Evolutionary conservation across 2,888 invertebrate genomes (phyloP).

Genomic region (Mythimna ferrago): DNA sequence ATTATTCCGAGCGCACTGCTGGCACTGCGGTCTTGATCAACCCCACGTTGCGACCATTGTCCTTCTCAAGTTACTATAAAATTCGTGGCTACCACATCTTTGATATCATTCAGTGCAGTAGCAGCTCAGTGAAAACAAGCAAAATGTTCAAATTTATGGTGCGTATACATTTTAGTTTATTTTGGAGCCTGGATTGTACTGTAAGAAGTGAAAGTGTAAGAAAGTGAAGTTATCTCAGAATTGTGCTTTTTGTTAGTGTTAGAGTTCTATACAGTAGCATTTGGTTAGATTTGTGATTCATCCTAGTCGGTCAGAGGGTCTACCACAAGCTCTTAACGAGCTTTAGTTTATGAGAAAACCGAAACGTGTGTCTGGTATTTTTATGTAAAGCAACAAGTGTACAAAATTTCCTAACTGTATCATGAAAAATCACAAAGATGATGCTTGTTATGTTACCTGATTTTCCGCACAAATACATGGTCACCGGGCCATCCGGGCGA

Average conservation of each 20-base stretch:
- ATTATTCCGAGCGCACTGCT: conserved; percentile 64
- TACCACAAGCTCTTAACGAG: too few species aligned
- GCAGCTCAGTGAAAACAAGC: conserved; percentile 68
- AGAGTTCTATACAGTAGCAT: not conserved
- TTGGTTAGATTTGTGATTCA: not conserved
- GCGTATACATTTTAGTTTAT: conserved; percentile 63
- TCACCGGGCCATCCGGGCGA: too few species aligned
- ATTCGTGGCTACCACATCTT: conserved; percentile 47
- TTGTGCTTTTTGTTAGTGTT: not conserved
- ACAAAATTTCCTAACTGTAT: too few species aligned
- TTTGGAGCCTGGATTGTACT: not conserved
- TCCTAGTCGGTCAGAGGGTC: not conserved
- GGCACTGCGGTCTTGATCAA: conserved; percentile 52
- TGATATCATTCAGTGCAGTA: conserved; percentile 74
- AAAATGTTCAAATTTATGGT: conserved; percentile 85
- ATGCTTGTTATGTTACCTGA: too few species aligned
- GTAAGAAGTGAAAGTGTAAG: conserved; percentile 13
- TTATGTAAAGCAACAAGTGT: too few species aligned
- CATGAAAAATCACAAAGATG: too few species aligned
- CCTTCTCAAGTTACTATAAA: conserved; percentile 79
- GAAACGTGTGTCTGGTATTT: too few species aligned
- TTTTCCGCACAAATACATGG: too few species aligned
- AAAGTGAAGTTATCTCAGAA: not conserved
- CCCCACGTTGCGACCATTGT: conserved; percentile 67
- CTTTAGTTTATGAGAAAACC: too few species aligned